Percentiles rank a stretch among this genome's conserved stretches.
phyloP scores from a whole-genome alignment of 1,140 invertebrate species.

The Bradynema listronoti region DNA sequence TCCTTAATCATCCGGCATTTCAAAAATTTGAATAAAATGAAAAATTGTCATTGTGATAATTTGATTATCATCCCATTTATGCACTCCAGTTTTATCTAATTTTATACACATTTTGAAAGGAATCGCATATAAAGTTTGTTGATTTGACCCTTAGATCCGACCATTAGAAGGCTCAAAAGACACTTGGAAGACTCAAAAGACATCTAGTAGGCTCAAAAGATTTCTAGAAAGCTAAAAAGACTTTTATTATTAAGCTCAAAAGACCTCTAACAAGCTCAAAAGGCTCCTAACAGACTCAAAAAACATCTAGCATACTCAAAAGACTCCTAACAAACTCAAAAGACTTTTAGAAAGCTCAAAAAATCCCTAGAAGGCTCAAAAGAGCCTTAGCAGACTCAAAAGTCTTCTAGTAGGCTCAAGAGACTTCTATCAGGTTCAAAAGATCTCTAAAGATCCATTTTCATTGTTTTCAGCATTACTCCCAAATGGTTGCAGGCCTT shows the following conservation, averaged over 20 bases:
- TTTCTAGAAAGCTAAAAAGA: neutral
- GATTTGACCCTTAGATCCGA: too few relatives aligned
- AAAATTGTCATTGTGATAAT: neutral
- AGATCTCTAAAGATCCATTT: neutral
- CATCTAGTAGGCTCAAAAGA: neutral
- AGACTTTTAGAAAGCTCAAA: neutral
- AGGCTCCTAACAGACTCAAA: neutral
- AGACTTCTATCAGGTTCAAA: neutral
- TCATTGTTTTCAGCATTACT: constrained; percentile 39
- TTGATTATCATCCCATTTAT: neutral
- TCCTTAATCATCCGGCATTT: neutral
- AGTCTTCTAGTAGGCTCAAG: neutral
- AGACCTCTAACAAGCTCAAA: too few relatives aligned
- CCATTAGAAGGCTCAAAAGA: neutral
- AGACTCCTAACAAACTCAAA: neutral
- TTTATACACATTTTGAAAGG: neutral
- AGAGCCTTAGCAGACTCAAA: neutral
- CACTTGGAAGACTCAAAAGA: neutral
- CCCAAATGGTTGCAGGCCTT: constrained; percentile 54
- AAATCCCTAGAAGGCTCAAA: neutral
- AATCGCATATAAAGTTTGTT: too few relatives aligned
- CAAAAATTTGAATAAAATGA: neutral
- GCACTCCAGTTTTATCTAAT: neutral
- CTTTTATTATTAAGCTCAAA: too few relatives aligned
- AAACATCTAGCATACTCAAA: neutral